These are phyloP conservation scores for Euthynnus affinis DNA, from an alignment of 2,797 vertebrate genomes.

Conservation along the genomic window DNA sequence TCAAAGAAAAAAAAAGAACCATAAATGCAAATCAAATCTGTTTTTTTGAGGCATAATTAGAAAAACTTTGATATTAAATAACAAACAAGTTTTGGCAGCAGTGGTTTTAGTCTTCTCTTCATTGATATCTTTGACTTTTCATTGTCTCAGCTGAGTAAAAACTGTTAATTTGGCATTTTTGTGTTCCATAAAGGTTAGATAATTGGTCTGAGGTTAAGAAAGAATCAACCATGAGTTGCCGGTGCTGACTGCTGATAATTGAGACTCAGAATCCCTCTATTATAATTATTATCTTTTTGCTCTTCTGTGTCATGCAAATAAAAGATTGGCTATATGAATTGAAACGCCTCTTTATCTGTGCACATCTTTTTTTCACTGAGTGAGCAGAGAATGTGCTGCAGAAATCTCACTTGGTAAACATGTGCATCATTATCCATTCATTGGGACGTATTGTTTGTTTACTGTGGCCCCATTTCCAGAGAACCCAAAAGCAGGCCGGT, in stretches of 20 bases:
- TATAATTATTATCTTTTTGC: background rate
- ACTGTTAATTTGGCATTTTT: conserved; percentile 1
- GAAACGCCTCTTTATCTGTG: conserved; percentile 72
- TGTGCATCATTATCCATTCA: conserved; percentile 91
- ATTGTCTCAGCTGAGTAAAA: background rate
- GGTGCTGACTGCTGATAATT: conserved; percentile 28
- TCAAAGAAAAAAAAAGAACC: background rate
- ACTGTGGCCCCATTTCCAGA: conserved; percentile 91
- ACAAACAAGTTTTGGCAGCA: background rate
- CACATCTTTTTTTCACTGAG: conserved; percentile 70
- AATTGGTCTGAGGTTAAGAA: conserved; percentile 12
- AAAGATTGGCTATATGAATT: conserved; percentile 68
- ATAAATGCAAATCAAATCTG: background rate
- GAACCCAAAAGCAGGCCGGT: conserved; percentile 86
- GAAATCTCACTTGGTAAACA: conserved; percentile 87
- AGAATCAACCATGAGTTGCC: conserved; percentile 37
- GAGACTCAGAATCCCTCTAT: conserved; percentile 11
- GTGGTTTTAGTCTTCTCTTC: too few species aligned
- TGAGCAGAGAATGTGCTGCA: conserved; percentile 78
- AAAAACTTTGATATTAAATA: background rate
- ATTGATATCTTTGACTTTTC: background rate
- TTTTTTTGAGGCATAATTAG: background rate
- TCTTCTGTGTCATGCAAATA: conserved; percentile 32
- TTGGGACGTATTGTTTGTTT: conserved; percentile 91
- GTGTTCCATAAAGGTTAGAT: background rate